Evolutionary conservation across 2,797 vertebrate species (phyloP).

Genomic region (Sebastes flavidus): DNA sequence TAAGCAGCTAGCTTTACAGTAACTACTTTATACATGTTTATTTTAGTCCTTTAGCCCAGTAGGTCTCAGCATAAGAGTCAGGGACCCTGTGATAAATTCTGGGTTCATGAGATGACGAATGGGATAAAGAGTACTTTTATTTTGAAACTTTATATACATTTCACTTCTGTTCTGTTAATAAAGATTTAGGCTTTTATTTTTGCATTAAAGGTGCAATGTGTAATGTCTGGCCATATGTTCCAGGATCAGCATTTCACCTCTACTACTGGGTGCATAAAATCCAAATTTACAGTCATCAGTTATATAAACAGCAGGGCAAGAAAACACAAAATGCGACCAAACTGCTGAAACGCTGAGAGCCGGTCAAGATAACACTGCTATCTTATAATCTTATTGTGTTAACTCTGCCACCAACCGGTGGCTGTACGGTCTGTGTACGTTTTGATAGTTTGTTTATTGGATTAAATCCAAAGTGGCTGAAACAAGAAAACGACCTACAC

Average conservation of each 20-base stretch:
- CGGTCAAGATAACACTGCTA: too few relatives aligned
- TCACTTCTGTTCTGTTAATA: background rate
- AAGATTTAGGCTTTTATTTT: background rate
- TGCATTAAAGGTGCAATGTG: background rate
- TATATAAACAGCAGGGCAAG: too few relatives aligned
- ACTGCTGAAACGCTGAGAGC: too few relatives aligned
- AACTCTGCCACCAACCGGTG: too few relatives aligned
- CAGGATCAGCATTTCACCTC: fast-evolving
- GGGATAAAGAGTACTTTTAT: background rate
- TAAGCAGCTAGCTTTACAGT: background rate
- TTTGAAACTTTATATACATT: background rate
- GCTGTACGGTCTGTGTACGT: too few relatives aligned
- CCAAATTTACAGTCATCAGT: background rate
- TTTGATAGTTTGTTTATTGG: too few relatives aligned
- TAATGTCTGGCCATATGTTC: background rate
- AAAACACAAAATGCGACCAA: background rate
- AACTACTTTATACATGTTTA: background rate
- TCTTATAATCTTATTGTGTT: too few relatives aligned
- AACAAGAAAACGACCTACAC: too few relatives aligned
- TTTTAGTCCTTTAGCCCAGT: too few relatives aligned
- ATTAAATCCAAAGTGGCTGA: too few relatives aligned
- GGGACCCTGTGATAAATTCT: fast-evolving
- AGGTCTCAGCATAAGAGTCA: fast-evolving
- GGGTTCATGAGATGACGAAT: too few relatives aligned
- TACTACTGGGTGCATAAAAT: background rate